Percentiles rank a stretch among this genome's conserved stretches.
phyloP scores from a whole-genome alignment of 2,888 invertebrate species.

The Drosophila cognata region DNA sequence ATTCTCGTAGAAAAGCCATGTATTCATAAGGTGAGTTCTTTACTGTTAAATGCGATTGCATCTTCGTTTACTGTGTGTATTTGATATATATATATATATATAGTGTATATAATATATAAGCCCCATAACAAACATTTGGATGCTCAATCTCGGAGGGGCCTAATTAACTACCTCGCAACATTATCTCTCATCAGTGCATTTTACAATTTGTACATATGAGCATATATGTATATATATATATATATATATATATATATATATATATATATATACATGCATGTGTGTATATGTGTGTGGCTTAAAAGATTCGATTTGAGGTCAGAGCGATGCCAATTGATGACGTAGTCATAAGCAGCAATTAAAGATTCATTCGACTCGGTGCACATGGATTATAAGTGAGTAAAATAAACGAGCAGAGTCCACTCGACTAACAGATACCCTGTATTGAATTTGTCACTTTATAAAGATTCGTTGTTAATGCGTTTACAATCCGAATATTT shows the following conservation, averaged over 20 bases:
- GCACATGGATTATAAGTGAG: background rate
- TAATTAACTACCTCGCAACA: background rate
- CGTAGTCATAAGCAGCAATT: conserved; percentile 34
- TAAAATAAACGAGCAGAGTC: background rate
- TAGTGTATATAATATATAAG: background rate
- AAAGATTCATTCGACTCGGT: conserved; percentile 32
- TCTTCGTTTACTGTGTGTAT: background rate
- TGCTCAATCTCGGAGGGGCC: background rate
- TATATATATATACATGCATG: background rate
- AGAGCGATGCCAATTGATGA: conserved; percentile 12
- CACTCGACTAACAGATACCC: background rate
- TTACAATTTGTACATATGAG: background rate
- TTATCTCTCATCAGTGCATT: background rate
- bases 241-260: background rate
- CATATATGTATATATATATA: background rate
- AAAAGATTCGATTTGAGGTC: background rate
- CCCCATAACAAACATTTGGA: background rate
- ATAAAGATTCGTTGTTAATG: background rate
- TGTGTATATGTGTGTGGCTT: background rate
- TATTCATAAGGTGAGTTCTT: background rate
- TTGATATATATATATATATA: background rate
- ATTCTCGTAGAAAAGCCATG: background rate
- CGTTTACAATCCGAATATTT: background rate
- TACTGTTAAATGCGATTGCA: background rate
- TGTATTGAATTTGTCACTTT: background rate